phyloP scores from a whole-genome alignment of 1,140 invertebrate species.

The Pissodes strobi region DNA sequence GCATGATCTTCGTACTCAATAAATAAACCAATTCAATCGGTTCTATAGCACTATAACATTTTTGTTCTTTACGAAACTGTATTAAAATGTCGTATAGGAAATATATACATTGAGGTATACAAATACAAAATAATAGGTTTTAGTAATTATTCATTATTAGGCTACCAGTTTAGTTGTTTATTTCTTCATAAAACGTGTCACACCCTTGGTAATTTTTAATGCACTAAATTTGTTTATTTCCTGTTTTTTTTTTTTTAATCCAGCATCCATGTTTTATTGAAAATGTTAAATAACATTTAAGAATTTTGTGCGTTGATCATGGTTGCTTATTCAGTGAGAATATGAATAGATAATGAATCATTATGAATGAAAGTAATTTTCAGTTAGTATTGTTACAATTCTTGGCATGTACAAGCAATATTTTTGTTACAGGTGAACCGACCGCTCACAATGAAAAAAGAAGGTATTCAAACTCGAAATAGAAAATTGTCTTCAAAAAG shows the following conservation, averaged over 20 bases:
- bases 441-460: conserved; percentile 98
- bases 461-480: conserved; percentile 97
- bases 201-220: too few species aligned
- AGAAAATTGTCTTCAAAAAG: conserved; percentile 93
- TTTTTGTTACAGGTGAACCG: conserved; percentile 87
- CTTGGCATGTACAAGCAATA: background rate
- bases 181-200: too few species aligned
- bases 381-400: too few species aligned
- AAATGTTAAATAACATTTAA: too few species aligned
- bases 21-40: conserved; percentile 7
- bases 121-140: background rate
- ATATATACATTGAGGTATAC: background rate
- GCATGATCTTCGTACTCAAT: conserved; percentile 1
- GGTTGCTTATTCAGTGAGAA: too few species aligned
- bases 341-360: too few species aligned
- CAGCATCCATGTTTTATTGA: conserved; percentile 8
- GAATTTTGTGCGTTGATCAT: too few species aligned
- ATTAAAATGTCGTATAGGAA: background rate
- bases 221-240: too few species aligned
- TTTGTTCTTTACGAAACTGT: background rate
- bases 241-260: background rate
- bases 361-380: too few species aligned
- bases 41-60: background rate
- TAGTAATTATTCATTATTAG: too few species aligned
- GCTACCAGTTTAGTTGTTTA: too few species aligned